phyloP scores from a whole-genome alignment of 2,888 invertebrate species.

The Cryptosula pallasiana region DNA sequence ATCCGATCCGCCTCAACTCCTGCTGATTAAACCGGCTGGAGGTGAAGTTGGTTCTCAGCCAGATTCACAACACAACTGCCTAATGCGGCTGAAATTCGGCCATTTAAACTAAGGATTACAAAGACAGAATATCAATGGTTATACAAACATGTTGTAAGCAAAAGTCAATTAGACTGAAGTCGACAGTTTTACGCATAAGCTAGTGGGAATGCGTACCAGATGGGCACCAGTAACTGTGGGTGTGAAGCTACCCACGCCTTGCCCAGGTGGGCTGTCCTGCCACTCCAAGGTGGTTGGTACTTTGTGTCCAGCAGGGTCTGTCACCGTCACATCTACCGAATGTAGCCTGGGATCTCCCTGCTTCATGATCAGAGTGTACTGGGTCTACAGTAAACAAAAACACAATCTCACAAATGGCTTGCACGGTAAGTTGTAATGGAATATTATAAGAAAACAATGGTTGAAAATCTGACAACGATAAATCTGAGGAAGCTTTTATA shows the following conservation, averaged over 20 bases:
- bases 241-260: constrained; percentile 74
- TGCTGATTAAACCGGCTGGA: too few relatives aligned
- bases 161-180: not conserved
- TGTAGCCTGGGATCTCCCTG: constrained; percentile 22
- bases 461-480: too few relatives aligned
- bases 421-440: too few relatives aligned
- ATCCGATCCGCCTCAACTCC: too few relatives aligned
- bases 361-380: constrained; percentile 8
- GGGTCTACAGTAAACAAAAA: constrained; percentile 7
- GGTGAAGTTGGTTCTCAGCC: too few relatives aligned
- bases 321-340: constrained; percentile 12
- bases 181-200: not conserved
- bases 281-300: constrained; percentile 57
- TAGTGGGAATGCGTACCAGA: constrained; percentile 58
- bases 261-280: constrained; percentile 57
- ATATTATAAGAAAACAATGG: too few relatives aligned
- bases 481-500: too few relatives aligned
- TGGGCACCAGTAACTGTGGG: constrained; percentile 91
- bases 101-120: too few relatives aligned
- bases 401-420: too few relatives aligned
- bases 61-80: too few relatives aligned
- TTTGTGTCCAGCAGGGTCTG: not conserved
- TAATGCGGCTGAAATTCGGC: too few relatives aligned
- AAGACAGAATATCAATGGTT: too few relatives aligned
- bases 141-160: not conserved